Evolutionary conservation across 2,797 vertebrate genomes (phyloP).

Genomic region (Epinephelus coioides): DNA sequence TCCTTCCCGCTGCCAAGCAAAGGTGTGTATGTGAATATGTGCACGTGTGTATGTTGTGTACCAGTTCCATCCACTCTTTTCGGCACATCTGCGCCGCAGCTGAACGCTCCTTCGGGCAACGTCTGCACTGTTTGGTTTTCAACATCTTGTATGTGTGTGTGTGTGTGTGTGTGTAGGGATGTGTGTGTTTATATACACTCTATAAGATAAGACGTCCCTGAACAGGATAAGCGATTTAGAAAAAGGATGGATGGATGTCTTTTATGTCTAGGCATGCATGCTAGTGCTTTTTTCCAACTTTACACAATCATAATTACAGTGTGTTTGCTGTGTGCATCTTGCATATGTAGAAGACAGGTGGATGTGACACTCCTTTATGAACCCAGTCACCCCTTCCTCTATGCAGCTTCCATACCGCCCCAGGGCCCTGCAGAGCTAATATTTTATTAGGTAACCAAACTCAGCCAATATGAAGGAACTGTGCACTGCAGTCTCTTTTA

Average conservation of each 20-base stretch:
- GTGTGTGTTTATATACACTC: slow-evolving; percentile 57
- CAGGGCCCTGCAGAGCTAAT: slow-evolving; percentile 45
- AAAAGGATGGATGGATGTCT: slow-evolving; percentile 52
- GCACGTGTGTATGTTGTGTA: slow-evolving; percentile 59
- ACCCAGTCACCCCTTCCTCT: slow-evolving; percentile 35
- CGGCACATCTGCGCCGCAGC: slow-evolving; percentile 87
- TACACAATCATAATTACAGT: slow-evolving; percentile 26
- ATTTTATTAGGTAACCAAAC: slow-evolving; percentile 63
- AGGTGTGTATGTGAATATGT: slow-evolving; percentile 55
- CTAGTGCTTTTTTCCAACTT: slow-evolving; percentile 15
- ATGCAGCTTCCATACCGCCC: slow-evolving; percentile 28
- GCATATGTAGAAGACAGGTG: slow-evolving; percentile 45
- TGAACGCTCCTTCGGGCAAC: slow-evolving; percentile 78
- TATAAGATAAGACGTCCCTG: slow-evolving; percentile 60
- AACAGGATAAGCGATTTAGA: slow-evolving; percentile 58
- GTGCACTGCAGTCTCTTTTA: slow-evolving; percentile 61
- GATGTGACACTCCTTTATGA: slow-evolving; percentile 43
- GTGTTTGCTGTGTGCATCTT: slow-evolving; percentile 23
- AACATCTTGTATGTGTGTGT: slow-evolving; percentile 57
- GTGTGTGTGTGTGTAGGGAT: slow-evolving; percentile 46
- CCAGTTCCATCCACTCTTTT: slow-evolving; percentile 58
- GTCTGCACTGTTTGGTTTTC: slow-evolving; percentile 80
- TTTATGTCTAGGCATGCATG: slow-evolving; percentile 55
- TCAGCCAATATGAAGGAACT: slow-evolving; percentile 43
- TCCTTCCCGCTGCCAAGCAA: slow-evolving; percentile 14